These are phyloP conservation scores for Apodemus agrarius DNA, from an alignment of 2,797 vertebrate species.

Conservation along the genomic window DNA sequence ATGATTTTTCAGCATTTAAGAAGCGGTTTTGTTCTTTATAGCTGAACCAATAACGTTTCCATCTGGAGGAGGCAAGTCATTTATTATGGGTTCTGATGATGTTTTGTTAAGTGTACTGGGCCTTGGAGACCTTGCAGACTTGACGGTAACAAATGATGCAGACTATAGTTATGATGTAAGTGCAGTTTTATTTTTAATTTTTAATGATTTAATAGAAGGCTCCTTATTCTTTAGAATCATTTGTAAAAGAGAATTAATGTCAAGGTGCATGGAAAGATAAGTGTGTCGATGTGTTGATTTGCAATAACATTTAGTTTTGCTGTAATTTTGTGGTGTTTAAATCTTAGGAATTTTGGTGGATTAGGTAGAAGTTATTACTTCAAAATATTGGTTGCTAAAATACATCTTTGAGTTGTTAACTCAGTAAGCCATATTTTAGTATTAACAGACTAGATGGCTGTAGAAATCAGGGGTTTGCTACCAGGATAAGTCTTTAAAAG, in stretches of 20 bases:
- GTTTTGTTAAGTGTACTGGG: slow-evolving; percentile 97
- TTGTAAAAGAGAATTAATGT: slow-evolving; percentile 79
- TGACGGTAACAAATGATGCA: slow-evolving; percentile 98
- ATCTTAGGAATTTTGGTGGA: slow-evolving; percentile 71
- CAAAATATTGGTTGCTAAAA: slow-evolving; percentile 58
- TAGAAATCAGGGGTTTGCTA: slow-evolving; percentile 46
- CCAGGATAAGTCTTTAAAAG: slow-evolving; percentile 64
- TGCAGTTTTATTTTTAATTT: slow-evolving; percentile 87
- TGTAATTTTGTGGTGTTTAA: slow-evolving; percentile 67
- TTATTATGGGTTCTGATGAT: slow-evolving; percentile 97
- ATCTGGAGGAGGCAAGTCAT: slow-evolving; percentile 95
- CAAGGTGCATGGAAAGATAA: slow-evolving; percentile 79
- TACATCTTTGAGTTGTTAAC: slow-evolving; percentile 61
- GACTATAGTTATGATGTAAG: slow-evolving; percentile 99
- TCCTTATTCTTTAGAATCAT: slow-evolving; percentile 75
- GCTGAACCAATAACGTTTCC: slow-evolving; percentile 97
- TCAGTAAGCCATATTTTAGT: slow-evolving; percentile 54
- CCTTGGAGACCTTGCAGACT: slow-evolving; percentile 98
- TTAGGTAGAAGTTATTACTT: slow-evolving; percentile 61
- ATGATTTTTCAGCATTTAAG: slow-evolving; percentile 86
- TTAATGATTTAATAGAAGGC: slow-evolving; percentile 82
- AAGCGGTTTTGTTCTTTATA: slow-evolving; percentile 89
- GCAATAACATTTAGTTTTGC: slow-evolving; percentile 67
- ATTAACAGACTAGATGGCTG: slow-evolving; percentile 44
- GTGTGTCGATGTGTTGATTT: slow-evolving; percentile 74